Conservation (phyloP, 2,113 vertebrate species). For the Cyphotilapia sp. region DNA sequence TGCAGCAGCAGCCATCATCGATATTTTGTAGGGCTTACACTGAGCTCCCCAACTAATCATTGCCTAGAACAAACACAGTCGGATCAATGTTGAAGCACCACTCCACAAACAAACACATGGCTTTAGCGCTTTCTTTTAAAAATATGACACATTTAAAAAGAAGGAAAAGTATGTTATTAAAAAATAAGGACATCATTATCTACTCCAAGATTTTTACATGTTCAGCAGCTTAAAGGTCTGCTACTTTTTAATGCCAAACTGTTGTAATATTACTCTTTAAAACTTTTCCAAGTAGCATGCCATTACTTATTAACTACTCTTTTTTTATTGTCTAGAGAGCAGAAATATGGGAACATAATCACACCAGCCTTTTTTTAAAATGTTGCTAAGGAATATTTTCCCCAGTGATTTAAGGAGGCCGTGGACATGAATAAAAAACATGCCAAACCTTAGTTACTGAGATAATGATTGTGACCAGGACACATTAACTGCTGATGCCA, state of each 20-base stretch:
- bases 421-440: background rate
- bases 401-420: background rate
- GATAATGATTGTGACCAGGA: background rate
- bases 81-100: background rate
- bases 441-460: background rate
- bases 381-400: background rate
- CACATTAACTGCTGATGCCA: background rate
- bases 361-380: accelerated
- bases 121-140: background rate
- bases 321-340: background rate
- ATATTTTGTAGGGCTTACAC: conserved; percentile 67
- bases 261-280: background rate
- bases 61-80: conserved; percentile 46
- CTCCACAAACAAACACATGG: background rate
- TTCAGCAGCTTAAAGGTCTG: background rate
- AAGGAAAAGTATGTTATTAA: background rate
- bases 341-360: background rate
- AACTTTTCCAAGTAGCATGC: background rate
- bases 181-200: background rate
- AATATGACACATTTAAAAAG: background rate
- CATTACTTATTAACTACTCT: background rate
- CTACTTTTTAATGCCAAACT: background rate
- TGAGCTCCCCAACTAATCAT: conserved; percentile 71
- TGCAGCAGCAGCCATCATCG: conserved; percentile 7
- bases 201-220: background rate